A percentile compares a stretch with the other conserved stretches of the same genome.
Conservation (phyloP, 2,888 invertebrate genomes). For the Erebia ligea region DNA sequence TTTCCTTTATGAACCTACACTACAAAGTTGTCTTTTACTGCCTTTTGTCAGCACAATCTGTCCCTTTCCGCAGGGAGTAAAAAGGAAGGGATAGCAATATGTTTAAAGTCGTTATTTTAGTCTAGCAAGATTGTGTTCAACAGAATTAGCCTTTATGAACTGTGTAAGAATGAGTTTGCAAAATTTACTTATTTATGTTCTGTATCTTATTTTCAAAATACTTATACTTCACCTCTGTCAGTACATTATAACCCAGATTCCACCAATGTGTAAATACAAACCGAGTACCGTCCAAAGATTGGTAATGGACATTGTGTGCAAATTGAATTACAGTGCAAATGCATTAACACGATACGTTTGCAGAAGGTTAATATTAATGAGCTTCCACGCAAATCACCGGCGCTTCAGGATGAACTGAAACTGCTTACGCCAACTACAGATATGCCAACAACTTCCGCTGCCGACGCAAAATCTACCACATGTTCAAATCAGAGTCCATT, state of each 20-base stretch:
- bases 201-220: neutral
- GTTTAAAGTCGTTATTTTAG: no score
- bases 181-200: no score
- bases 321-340: slow-evolving; percentile 17
- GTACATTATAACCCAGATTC: slow-evolving; percentile 7
- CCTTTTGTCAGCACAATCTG: no score
- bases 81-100: no score
- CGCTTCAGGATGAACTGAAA: slow-evolving; percentile 20
- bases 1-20: no score
- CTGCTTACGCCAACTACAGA: neutral
- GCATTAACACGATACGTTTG: slow-evolving; percentile 15
- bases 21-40: no score
- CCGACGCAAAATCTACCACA: no score
- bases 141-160: no score
- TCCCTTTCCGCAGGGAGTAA: no score
- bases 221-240: neutral
- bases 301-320: slow-evolving; percentile 12
- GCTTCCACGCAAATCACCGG: slow-evolving; percentile 12
- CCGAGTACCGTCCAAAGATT: neutral
- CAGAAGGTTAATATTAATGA: slow-evolving; percentile 24
- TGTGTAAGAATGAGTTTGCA: no score
- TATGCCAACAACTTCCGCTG: neutral
- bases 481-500: no score
- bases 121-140: no score
- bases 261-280: slow-evolving; percentile 11